Conservation (phyloP, 2,888 invertebrate species). For the Arrhopalites spinosus region DNA sequence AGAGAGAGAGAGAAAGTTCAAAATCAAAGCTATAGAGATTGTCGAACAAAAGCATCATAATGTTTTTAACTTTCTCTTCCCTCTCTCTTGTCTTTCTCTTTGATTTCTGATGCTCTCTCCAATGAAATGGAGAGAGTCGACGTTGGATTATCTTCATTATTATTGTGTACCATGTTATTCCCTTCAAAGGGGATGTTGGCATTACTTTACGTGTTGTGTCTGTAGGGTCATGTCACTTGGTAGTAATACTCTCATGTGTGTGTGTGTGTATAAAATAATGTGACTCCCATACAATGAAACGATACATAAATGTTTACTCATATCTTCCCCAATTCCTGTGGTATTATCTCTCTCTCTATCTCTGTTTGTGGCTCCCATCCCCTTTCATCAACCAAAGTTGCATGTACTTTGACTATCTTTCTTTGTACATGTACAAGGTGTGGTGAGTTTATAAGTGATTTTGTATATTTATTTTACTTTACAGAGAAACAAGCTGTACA, state of each 20-base stretch:
- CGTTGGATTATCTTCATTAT: constrained; percentile 33
- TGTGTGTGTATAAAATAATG: not conserved
- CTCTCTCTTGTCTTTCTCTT: not conserved
- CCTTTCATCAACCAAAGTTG: not conserved
- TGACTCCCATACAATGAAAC: not conserved
- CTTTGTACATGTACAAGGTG: not conserved
- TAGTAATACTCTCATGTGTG: not conserved
- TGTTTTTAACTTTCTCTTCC: too few species aligned
- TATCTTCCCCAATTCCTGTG: not conserved
- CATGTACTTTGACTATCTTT: not conserved
- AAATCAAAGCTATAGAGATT: too few species aligned
- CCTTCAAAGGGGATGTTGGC: too few species aligned
- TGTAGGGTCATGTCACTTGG: not conserved
- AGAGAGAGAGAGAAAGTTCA: not conserved
- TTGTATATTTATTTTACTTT: not conserved
- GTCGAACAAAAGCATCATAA: too few species aligned
- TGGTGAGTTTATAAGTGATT: not conserved
- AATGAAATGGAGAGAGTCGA: not conserved
- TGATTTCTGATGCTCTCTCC: not conserved
- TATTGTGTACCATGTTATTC: constrained; percentile 8
- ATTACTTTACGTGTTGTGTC: too few species aligned
- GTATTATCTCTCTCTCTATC: not conserved
- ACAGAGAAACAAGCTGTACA: not conserved
- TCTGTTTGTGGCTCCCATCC: not conserved
- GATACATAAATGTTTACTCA: not conserved